Evolutionary conservation across 2,797 vertebrate genomes (phyloP).

Genomic region (Melanotaenia trifasciata): DNA sequence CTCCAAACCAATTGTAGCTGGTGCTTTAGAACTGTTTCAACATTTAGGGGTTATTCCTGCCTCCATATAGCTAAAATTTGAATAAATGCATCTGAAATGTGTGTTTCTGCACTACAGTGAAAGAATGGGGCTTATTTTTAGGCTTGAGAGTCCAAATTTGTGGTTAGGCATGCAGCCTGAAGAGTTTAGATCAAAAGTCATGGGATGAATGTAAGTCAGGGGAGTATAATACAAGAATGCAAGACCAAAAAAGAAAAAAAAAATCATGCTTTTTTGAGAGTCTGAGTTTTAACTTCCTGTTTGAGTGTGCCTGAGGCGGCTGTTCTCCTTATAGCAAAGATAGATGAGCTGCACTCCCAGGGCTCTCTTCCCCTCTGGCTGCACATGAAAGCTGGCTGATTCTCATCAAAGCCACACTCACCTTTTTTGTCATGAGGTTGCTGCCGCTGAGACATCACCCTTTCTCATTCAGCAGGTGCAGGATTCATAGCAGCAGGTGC

Average conservation of each 20-base stretch:
- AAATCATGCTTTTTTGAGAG: constrained; percentile 25
- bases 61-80: constrained; percentile 32
- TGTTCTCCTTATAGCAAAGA: constrained; percentile 57
- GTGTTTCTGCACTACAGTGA: constrained; percentile 4
- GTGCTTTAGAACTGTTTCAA: constrained; percentile 19
- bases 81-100: constrained; percentile 21
- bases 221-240: constrained; percentile 31
- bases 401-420: constrained; percentile 69
- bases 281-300: constrained; percentile 42
- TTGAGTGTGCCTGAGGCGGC: constrained; percentile 44
- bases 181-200: constrained; percentile 45
- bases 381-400: constrained; percentile 69
- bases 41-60: constrained; percentile 22
- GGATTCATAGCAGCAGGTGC: constrained; percentile 11
- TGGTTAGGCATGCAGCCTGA: constrained; percentile 41
- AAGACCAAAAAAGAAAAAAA: constrained; percentile 9
- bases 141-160: constrained; percentile 13
- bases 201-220: constrained; percentile 50
- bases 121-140: constrained; percentile 28
- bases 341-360: constrained; percentile 64
- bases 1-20: not conserved
- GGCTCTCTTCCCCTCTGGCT: constrained; percentile 66
- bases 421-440: constrained; percentile 47
- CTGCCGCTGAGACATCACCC: constrained; percentile 30
- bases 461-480: constrained; percentile 45